Base-by-base conservation (phyloP, 2,113 vertebrate genomes). In the Nymphicus hollandicus region DNA sequence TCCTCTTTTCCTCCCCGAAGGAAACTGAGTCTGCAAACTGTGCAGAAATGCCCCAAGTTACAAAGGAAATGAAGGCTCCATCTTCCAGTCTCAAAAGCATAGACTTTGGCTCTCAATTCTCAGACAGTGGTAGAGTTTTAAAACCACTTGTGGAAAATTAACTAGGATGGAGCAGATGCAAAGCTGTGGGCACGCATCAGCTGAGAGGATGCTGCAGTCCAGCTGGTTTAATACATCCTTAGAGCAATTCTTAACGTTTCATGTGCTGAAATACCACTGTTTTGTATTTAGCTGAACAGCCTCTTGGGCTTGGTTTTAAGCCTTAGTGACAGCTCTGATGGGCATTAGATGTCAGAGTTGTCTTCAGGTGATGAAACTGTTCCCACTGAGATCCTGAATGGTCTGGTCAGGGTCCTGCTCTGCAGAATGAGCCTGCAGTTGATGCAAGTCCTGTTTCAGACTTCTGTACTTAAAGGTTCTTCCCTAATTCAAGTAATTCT, bases 1-100 rank as follows among this genome's bases (percentile, higher is more conserved):
- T 96, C 94, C 93, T 86, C 92, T 96, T 95, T 95, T 95, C 55
- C 35, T 84, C 56, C 11, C 25, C 49, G 50, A 52, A 87, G 91
- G 81, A 71, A 95, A 84, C 70, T 15, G 81, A 71, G 47, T 87
- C 1, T 27, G 35, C 79, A 89, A 43, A 78, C 17, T 20, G 50
- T 74, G 77, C 60, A 50, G 13, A 58, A 91, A 50, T 69, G 65
- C 37, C 64, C 28, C 61, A 41, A 84, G 61, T 83, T 86, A 17
- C 20, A 50, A n/a, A 47, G 61, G 50, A 86, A 68, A 70, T 3
- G 7, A 49, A 73, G 22, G 24, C 27, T 58, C 23, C 27, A 2
- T 27, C 19, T 90, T 77, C 7, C 19, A 82, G 19, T 23, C 3
- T 18, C 2, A 6, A 37, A 79, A 72, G 37, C 23, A 15, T 17